A percentile compares a stretch with the other conserved stretches of the same genome.
Conservation (phyloP, 1,140 invertebrate genomes). For the Heliconius hewitsoni region DNA sequence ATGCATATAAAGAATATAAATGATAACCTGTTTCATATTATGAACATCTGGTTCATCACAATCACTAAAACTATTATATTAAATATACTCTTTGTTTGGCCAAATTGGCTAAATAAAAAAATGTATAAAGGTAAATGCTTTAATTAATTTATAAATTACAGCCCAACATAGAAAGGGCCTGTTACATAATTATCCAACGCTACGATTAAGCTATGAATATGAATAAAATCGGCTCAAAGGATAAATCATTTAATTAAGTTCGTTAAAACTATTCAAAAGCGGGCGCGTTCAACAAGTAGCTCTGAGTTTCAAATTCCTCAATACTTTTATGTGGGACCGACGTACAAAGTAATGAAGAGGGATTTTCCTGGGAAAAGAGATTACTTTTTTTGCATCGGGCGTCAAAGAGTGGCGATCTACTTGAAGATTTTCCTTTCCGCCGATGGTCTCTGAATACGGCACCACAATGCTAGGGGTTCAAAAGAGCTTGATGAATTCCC, state of each 20-base stretch:
- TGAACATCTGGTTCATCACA: no score
- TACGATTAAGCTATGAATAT: conserved; percentile 35
- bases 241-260: conserved; percentile 69
- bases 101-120: background rate
- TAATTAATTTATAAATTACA: background rate
- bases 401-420: conserved; percentile 78
- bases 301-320: conserved; percentile 61
- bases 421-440: conserved; percentile 76
- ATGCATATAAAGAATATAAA: no score
- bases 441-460: conserved; percentile 73
- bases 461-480: conserved; percentile 75
- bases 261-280: conserved; percentile 70
- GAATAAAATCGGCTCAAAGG: conserved; percentile 51
- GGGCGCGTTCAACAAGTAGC: conserved; percentile 72
- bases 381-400: conserved; percentile 72
- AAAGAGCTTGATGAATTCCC: conserved; percentile 79
- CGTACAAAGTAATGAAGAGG: conserved; percentile 75
- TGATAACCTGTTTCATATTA: no score
- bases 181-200: conserved; percentile 1
- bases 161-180: background rate
- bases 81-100: no score
- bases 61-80: no score
- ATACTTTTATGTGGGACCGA: conserved; percentile 60
- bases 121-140: background rate
- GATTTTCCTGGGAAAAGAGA: conserved; percentile 66